Conservation (phyloP, 2,888 invertebrate genomes). For the Frankliniella fusca region DNA sequence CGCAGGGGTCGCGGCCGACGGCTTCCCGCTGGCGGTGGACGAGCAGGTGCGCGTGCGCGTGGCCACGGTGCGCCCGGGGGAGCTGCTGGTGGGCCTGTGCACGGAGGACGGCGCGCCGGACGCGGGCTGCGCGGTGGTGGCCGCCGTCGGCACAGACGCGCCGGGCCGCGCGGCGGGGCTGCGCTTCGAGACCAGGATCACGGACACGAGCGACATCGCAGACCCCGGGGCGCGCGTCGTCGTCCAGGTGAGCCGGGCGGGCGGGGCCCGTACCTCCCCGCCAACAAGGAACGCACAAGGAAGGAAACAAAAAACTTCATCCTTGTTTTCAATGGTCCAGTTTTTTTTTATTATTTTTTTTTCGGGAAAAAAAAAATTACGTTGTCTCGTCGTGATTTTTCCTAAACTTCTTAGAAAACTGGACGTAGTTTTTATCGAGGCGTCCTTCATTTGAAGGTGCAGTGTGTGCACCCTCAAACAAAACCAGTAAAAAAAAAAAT, state of each 20-base stretch:
- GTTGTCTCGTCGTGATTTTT: too few relatives aligned
- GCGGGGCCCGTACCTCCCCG: too few relatives aligned
- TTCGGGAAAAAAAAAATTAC: too few relatives aligned
- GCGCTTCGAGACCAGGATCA: slow-evolving; percentile 5
- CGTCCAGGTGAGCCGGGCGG: not conserved
- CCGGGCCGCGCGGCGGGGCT: not conserved
- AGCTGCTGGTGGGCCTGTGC: not conserved
- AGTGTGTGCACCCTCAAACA: too few relatives aligned
- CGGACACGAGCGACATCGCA: not conserved
- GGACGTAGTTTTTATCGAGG: too few relatives aligned
- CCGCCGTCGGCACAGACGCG: not conserved
- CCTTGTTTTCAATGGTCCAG: too few relatives aligned
- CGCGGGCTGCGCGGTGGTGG: not conserved
- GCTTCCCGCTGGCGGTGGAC: slow-evolving; percentile 8
- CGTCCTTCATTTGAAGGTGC: too few relatives aligned
- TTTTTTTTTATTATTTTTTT: too few relatives aligned
- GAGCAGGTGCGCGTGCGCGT: slow-evolving; percentile 13
- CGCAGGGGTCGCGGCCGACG: not conserved
- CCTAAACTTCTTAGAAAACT: too few relatives aligned
- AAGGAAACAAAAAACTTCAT: too few relatives aligned
- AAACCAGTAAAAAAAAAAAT: too few relatives aligned
- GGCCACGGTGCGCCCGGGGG: not conserved
- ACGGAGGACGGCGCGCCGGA: not conserved
- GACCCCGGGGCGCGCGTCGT: not conserved
- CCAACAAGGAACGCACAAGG: too few relatives aligned